These are phyloP conservation scores for Adelognathus sp. DNA, from an alignment of 2,888 invertebrate genomes.

Conservation along the genomic window DNA sequence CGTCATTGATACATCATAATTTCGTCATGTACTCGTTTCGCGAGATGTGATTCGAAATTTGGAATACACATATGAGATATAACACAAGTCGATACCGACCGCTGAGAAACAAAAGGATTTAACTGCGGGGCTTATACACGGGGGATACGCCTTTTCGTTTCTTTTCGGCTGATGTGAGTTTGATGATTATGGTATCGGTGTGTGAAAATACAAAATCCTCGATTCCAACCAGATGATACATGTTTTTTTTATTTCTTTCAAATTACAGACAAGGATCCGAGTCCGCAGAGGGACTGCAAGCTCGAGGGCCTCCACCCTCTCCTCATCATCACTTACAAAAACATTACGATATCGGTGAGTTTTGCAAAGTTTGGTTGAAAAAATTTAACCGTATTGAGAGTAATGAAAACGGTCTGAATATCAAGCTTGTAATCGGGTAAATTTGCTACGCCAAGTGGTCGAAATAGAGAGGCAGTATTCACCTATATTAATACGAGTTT, in stretches of 20 bases:
- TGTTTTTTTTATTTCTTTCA: constrained; percentile 44
- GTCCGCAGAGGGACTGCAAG: constrained; percentile 77
- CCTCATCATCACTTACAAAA: constrained; percentile 81
- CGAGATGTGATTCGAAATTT: no score
- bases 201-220: no score
- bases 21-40: no score
- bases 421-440: background rate
- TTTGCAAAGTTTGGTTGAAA: background rate
- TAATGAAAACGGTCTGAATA: background rate
- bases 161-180: no score
- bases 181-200: no score
- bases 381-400: background rate
- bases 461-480: background rate
- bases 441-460: background rate
- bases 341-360: constrained; percentile 80
- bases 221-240: no score
- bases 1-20: no score
- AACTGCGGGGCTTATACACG: no score
- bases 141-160: no score
- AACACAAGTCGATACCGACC: no score
- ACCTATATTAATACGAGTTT: constrained; percentile 16
- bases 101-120: no score
- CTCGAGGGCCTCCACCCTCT: constrained; percentile 80
- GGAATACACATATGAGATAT: no score
- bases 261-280: constrained; percentile 73